Evolutionary conservation across 2,113 vertebrate species (phyloP).

Genomic region (Mesoclemmys tuberculata): DNA sequence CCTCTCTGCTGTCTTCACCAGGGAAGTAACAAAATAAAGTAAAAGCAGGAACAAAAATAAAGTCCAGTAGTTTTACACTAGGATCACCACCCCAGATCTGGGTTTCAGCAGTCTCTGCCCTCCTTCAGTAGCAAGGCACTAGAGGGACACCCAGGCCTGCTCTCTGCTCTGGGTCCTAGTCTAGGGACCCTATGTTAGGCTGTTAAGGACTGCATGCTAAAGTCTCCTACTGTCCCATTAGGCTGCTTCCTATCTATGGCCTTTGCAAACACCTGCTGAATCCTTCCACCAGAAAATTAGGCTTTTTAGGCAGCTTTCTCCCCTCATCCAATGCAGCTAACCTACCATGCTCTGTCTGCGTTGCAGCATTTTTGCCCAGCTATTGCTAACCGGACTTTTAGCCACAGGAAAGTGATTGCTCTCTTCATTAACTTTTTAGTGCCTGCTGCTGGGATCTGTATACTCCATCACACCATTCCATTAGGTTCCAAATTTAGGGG

Average conservation of each 20-base stretch:
- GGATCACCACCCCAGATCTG: neutral
- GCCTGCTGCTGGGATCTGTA: too few relatives aligned
- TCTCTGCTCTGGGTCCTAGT: neutral
- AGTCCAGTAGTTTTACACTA: neutral
- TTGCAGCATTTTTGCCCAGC: too few relatives aligned
- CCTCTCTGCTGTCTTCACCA: neutral
- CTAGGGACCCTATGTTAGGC: neutral
- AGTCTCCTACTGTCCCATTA: neutral
- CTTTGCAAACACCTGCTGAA: neutral
- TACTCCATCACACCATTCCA: neutral
- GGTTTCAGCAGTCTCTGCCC: neutral
- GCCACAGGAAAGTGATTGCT: too few relatives aligned
- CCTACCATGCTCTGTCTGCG: too few relatives aligned
- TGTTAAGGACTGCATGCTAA: neutral
- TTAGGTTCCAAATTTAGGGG: neutral
- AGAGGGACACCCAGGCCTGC: neutral
- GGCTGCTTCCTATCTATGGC: neutral
- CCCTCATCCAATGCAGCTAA: too few relatives aligned
- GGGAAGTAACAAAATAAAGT: neutral
- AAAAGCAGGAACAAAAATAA: neutral
- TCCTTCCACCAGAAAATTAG: neutral
- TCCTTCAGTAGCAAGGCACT: neutral
- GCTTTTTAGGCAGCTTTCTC: neutral
- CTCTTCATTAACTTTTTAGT: too few relatives aligned
- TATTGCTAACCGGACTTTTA: too few relatives aligned